Base-by-base conservation (phyloP, 2,888 invertebrate genomes). In the Cistogaster globosa region DNA sequence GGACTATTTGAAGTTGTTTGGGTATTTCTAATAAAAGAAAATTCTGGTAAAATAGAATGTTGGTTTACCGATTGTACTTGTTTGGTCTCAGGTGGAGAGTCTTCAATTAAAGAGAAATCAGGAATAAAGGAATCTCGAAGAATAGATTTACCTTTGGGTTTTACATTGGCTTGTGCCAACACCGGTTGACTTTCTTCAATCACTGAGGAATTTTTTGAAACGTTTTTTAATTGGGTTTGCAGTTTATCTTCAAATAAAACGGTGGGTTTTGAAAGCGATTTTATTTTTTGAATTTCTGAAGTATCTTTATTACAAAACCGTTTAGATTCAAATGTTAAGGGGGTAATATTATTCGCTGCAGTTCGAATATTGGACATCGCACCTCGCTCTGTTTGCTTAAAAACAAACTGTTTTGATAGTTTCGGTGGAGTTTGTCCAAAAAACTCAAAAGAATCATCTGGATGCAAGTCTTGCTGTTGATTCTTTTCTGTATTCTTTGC, bases 341-440 rank as follows among this genome's bases (percentile, higher is more conserved):
- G 83, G 9, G 76, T 18, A n/a, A 84, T 88, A 11, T 16, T 60
- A 26, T 83, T 75, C 51, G 63, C 51, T 32, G 74, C 55, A 55
- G 22, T 67, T 14, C 82, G 68, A 38, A 78, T 16, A 7, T 72
- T 65, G 2, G 48, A 51, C 12, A 26, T 1, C 26, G 26, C 26
- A 4, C 38, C 26, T 32, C 12, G 71, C 26, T 79, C 72, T 9
- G 57, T 5, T 22, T 76, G 62, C 51, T 83, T 83, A 16, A 45
- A 16, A 11, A 62, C 32, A 11, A 74, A 38, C 4, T 57, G 48
- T 60, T 84, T 86, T 12, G 18, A 16, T 0, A 81, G 20, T 38
- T 84, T 89, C 2, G 90, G 88, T n/a, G 91, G 91, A 53, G 90
- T 87, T 58, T 89, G 87, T 12, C 86, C 83, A 72, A 91, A 91